These are phyloP conservation scores for Paguma larvata DNA, from an alignment of 2,797 vertebrate genomes.

Conservation along the genomic window DNA sequence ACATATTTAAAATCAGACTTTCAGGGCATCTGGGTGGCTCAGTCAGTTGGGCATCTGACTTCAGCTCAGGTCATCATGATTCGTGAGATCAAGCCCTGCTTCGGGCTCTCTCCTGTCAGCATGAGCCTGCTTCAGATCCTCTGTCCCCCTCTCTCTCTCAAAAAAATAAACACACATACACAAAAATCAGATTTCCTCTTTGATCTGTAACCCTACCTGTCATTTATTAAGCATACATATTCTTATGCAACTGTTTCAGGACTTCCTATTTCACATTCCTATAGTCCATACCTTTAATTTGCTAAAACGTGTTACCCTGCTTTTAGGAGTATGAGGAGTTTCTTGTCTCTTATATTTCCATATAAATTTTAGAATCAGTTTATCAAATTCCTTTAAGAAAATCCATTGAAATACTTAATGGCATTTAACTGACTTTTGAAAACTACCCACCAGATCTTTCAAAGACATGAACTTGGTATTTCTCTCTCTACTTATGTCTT, in stretches of 20 bases:
- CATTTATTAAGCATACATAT: background rate
- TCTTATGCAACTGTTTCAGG: background rate
- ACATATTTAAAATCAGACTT: background rate
- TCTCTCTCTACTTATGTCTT: background rate
- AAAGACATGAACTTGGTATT: background rate
- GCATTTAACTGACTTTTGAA: background rate
- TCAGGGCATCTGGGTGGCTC: too few species aligned
- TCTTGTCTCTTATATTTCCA: background rate
- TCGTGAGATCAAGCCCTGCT: too few species aligned
- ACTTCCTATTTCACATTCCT: background rate
- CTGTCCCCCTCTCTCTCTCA: too few species aligned
- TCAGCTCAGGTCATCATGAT: too few species aligned
- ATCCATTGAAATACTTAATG: background rate
- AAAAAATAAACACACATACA: too few species aligned
- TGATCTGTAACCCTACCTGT: background rate
- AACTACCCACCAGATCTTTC: background rate
- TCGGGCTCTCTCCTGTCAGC: too few species aligned
- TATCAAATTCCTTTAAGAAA: background rate
- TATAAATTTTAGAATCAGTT: conserved; percentile 12
- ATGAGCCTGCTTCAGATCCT: too few species aligned
- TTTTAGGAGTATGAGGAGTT: background rate
- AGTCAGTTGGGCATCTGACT: too few species aligned
- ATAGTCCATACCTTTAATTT: background rate
- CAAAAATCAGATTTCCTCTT: background rate
- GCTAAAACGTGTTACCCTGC: background rate